Base-by-base conservation (phyloP, 2,888 invertebrate genomes). In the Piscicola geometra region DNA sequence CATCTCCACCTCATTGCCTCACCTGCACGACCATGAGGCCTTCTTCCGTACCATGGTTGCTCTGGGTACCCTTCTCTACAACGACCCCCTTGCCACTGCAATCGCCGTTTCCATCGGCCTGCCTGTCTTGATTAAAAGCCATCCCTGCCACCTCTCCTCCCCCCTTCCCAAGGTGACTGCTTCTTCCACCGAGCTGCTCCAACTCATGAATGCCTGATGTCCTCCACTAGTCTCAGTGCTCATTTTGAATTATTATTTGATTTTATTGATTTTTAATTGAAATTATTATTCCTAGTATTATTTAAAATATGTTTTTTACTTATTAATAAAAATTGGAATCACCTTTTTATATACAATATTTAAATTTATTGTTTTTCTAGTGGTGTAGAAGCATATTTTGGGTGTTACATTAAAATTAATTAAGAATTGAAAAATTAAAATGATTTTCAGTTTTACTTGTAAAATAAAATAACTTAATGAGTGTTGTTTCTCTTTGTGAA, bases 1-100 rank as follows among this genome's bases (percentile, higher is more conserved):
- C 0, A 79, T 80, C 0, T 79, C 79, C 1, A 79, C 79, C 64
- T 47, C 81, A 1, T 71, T 81, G 18, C 87, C 87, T 78, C 83
- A 90, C 60, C 83, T 91, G 71, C 85, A 87, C 0, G 91, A 92
- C 81, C 85, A 89, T 1, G 93, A 93, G 83, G 92, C 92, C 0
- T 88, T 90, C 76, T 92, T 90, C 86, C 89, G 93, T 82, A 87
- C 89, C 33, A 88, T 93, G 28, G 91, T 93, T 28, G 90, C 90
- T 0, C 85, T 93, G 41, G 93, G 93, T 69, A 93, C 92, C 0
- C 83, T 93, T 25, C 81, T 88, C 71, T 81, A 82, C 78, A 83
- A 82, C 25, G 86, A 86, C 78, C 81, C 82, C 15, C 80, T 81
- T 30, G 76, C 81, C 36, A 79, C 79, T 64, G 83, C 80, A 36